Percentiles rank a stretch among this genome's conserved stretches.
Evolutionary conservation across 2,113 vertebrate species (phyloP).

Genomic region (Menura novaehollandiae): DNA sequence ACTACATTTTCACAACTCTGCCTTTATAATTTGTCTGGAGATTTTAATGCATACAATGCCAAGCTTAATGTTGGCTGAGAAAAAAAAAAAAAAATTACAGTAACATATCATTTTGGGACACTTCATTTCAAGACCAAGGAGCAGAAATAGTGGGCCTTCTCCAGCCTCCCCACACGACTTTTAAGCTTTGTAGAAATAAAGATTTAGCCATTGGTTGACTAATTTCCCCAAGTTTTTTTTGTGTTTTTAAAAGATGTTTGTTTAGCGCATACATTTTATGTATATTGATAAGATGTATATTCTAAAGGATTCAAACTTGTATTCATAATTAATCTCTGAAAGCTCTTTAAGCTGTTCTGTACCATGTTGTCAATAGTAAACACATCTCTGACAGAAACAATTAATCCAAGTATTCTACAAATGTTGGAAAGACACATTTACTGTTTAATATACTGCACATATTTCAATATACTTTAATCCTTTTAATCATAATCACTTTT

Average conservation of each 20-base stretch:
- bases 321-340: slow-evolving; percentile 11
- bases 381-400: not conserved
- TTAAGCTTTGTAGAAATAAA: not conserved
- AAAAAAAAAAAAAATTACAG: not conserved
- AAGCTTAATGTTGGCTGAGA: not conserved
- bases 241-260: not conserved
- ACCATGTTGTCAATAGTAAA: not conserved
- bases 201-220: not conserved
- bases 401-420: not conserved
- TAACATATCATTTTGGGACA: not conserved
- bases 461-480: slow-evolving; percentile 9
- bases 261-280: not conserved
- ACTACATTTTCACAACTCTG: not conserved
- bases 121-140: not conserved
- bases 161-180: not conserved
- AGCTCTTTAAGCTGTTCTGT: not conserved
- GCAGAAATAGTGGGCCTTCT: not conserved
- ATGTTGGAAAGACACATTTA: not conserved
- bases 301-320: not conserved
- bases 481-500: not conserved
- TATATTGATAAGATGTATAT: not conserved
- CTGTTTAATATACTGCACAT: not conserved
- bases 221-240: not conserved
- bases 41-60: not conserved
- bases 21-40: not conserved